Conservation (phyloP, 1,140 invertebrate species). For the Papilio polytes region DNA sequence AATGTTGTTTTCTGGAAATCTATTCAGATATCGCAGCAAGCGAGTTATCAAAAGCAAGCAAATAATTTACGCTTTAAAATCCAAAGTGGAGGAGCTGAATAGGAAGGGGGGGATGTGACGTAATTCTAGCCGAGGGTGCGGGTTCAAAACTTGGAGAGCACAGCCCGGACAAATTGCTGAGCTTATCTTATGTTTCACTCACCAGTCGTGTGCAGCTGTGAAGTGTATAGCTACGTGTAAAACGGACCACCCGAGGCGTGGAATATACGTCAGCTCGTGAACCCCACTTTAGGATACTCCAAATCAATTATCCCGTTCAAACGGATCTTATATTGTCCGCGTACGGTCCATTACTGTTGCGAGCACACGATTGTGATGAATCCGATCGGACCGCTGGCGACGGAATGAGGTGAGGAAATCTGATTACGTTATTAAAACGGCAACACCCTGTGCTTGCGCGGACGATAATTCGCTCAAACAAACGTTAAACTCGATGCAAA, state of each 20-base stretch:
- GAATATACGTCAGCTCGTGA: constrained; percentile 50
- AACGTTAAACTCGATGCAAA: constrained; percentile 59
- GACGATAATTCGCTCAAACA: constrained; percentile 68
- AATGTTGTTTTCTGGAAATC: constrained; percentile 29
- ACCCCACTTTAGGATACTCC: constrained; percentile 44
- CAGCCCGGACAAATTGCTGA: constrained; percentile 58
- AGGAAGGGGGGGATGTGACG: constrained; percentile 38
- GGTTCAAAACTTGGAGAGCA: constrained; percentile 56
- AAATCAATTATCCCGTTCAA: constrained; percentile 52
- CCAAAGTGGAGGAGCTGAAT: constrained; percentile 25
- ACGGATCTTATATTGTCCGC: constrained; percentile 52
- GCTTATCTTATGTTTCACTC: constrained; percentile 64
- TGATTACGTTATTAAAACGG: constrained; percentile 68
- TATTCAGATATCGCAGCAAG: constrained; percentile 18
- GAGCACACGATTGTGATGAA: constrained; percentile 46
- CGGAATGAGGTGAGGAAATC: constrained; percentile 55
- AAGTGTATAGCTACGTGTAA: constrained; percentile 53
- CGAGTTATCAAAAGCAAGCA: constrained; percentile 32
- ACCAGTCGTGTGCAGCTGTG: constrained; percentile 53
- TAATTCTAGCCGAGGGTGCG: constrained; percentile 48
- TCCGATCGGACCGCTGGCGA: constrained; percentile 47
- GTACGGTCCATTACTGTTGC: constrained; percentile 58
- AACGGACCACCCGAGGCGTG: constrained; percentile 46
- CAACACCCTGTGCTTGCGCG: constrained; percentile 60
- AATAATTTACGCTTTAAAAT: constrained; percentile 38